Conservation (phyloP, 2,888 invertebrate species). For the Orgyia antiqua region DNA sequence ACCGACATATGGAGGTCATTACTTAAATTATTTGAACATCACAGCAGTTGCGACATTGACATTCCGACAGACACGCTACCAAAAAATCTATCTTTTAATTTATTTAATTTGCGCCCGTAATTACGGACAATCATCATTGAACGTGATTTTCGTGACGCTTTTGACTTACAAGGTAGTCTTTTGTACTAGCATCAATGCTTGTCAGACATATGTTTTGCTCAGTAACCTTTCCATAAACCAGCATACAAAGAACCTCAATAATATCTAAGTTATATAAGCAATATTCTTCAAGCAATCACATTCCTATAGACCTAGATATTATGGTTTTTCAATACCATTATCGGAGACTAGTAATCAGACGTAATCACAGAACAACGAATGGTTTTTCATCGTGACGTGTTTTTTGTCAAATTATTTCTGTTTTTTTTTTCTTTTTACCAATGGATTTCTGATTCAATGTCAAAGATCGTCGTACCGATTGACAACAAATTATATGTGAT, state of each 20-base stretch:
- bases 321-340: slow-evolving; percentile 47
- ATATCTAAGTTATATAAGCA: slow-evolving; percentile 14
- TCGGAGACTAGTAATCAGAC: slow-evolving; percentile 67
- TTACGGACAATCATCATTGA: slow-evolving; percentile 62
- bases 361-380: slow-evolving; percentile 62
- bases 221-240: slow-evolving; percentile 51
- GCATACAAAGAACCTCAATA: slow-evolving; percentile 27
- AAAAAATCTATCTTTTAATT: slow-evolving; percentile 55
- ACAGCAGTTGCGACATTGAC: slow-evolving; percentile 52
- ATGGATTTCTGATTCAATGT: slow-evolving; percentile 61
- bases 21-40: slow-evolving; percentile 6
- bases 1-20: too few relatives aligned
- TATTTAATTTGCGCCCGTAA: slow-evolving; percentile 69
- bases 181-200: slow-evolving; percentile 63
- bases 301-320: slow-evolving; percentile 33
- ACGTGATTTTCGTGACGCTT: slow-evolving; percentile 59
- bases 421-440: slow-evolving; percentile 38
- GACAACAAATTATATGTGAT: slow-evolving; percentile 64
- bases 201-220: slow-evolving; percentile 57
- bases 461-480: slow-evolving; percentile 65
- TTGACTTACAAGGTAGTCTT: slow-evolving; percentile 71
- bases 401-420: slow-evolving; percentile 57
- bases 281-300: slow-evolving; percentile 9
- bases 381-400: slow-evolving; percentile 57
- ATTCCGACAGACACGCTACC: slow-evolving; percentile 48